Evolutionary conservation across 2,888 invertebrate genomes (phyloP).

Genomic region (Diaperis boleti): DNA sequence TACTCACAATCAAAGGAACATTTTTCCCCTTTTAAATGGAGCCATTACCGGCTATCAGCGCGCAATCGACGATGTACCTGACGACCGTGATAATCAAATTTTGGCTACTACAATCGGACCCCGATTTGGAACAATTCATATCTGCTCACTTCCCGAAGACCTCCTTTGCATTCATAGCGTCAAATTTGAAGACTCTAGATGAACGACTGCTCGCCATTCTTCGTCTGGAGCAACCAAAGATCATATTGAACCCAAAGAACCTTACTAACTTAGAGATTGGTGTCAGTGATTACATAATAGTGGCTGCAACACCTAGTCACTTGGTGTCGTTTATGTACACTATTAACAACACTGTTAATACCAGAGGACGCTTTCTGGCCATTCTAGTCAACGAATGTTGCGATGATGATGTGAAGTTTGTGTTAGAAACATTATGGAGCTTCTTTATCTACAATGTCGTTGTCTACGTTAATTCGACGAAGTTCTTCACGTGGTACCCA

Average conservation of each 20-base stretch:
- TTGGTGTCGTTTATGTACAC: background rate
- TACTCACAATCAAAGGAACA: too few relatives aligned
- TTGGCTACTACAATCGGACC: too few relatives aligned
- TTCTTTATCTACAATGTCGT: slow-evolving; percentile 23
- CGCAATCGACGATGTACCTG: too few relatives aligned
- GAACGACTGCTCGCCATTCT: background rate
- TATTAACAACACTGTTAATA: background rate
- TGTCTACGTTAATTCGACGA: slow-evolving; percentile 2
- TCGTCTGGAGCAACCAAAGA: background rate
- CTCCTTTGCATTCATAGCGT: background rate
- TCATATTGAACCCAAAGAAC: background rate
- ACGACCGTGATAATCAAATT: too few relatives aligned
- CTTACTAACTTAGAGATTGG: background rate
- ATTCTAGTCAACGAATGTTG: background rate
- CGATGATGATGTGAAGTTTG: background rate
- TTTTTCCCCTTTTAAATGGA: too few relatives aligned
- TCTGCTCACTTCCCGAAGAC: too few relatives aligned
- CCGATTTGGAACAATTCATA: too few relatives aligned
- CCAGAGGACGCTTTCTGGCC: slow-evolving; percentile 4
- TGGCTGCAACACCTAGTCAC: background rate
- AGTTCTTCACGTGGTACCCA: slow-evolving; percentile 31
- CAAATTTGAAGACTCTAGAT: background rate
- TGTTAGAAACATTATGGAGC: slow-evolving; percentile 15
- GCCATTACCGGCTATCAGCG: too few relatives aligned
- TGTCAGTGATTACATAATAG: background rate